Conservation (phyloP, 35 echinoderm and acorn worm species). For the Apostichopus parvimensis region DNA sequence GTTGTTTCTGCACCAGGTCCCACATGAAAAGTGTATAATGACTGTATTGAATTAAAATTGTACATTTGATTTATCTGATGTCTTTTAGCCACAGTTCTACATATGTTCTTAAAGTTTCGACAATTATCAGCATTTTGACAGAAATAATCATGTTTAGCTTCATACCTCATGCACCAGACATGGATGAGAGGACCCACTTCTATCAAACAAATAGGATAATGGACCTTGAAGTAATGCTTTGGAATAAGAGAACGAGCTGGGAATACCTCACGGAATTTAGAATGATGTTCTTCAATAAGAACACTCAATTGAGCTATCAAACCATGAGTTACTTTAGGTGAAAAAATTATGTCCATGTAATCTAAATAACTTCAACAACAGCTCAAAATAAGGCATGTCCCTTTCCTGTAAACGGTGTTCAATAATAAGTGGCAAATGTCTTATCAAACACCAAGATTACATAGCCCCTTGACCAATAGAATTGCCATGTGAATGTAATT, state of each 20-base stretch:
- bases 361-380: slow-evolving; percentile 25
- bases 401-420: too few relatives aligned
- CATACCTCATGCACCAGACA: too few relatives aligned
- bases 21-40: slow-evolving; percentile 12
- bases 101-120: slow-evolving; percentile 55
- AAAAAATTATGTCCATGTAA: slow-evolving; percentile 53
- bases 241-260: too few relatives aligned
- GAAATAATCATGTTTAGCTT: too few relatives aligned
- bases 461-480: too few relatives aligned
- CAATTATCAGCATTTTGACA: too few relatives aligned
- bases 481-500: too few relatives aligned
- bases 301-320: slow-evolving; percentile 42
- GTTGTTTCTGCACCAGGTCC: not conserved
- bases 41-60: slow-evolving; percentile 6
- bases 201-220: too few relatives aligned
- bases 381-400: slow-evolving; percentile 29
- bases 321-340: slow-evolving; percentile 45
- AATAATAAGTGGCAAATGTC: too few relatives aligned
- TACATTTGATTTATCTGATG: slow-evolving; percentile 3
- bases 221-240: not conserved
- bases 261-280: too few relatives aligned
- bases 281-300: slow-evolving; percentile 47
- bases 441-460: too few relatives aligned
- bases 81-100: slow-evolving; percentile 60
- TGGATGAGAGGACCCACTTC: too few relatives aligned